Base-by-base conservation (phyloP, 2,113 vertebrate species). In the Pollimyrus isidori region DNA sequence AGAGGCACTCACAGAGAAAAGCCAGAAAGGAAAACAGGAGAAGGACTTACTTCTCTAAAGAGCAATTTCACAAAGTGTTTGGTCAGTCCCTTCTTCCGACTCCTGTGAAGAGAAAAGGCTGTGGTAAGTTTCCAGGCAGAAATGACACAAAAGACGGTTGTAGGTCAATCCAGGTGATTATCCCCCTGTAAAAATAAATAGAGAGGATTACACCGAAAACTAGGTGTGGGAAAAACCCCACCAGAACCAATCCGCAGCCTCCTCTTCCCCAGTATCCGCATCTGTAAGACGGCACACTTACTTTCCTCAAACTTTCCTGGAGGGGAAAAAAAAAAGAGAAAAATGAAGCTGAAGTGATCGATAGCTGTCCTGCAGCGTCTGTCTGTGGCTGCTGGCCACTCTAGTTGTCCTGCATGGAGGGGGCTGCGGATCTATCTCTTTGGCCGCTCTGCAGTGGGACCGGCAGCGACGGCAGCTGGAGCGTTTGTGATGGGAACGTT, bases 41-140 rank as follows among this genome's bases (percentile, higher is more conserved):
- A 46, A 91, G 65, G 88, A 93, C 94, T 93, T 93, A 95, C 95
- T 93, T 90, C 92, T 91, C 87, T 91, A 91, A 92, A 91, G 90
- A 89, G 89, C 80, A 89, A 1, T 85, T 91, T 89, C 82, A 50
- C 69, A 89, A 90, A 89, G 10, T 50, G 87, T 85, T 62, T 87
- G 48, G 91, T 92, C 90, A 89, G 46, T 87, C 90, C 83, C 90
- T 90, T 91, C 88, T 88, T 90, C 86, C 49, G 86, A 69, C 46
- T 86, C 62, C 56, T 69, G 84, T 23, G 62, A 69, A 88, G 82
- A 76, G 21, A 85, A 50, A 84, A 42, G 49, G 87, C 88, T 89
- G 90, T 90, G 58, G 92, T 94, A 94, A 93, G 46, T 94, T 93
- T 93, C 92, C 94, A 95, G 90, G 91, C 91, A 91, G 92, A 89